Conservation (phyloP, 2,113 vertebrate genomes). For the Arvicanthis niloticus region DNA sequence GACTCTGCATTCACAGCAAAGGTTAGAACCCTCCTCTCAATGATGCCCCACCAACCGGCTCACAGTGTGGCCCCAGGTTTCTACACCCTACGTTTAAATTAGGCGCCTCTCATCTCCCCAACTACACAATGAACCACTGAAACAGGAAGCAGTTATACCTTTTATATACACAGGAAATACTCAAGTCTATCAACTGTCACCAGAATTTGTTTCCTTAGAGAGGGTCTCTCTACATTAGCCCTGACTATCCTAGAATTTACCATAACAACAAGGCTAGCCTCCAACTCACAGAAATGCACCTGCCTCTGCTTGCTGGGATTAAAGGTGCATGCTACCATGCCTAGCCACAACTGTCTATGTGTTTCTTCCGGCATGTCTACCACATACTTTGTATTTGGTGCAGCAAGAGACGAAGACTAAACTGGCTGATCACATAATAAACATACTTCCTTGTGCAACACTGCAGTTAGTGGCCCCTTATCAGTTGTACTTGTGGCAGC, state of each 20-base stretch:
- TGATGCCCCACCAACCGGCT: no score
- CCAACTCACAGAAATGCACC: not conserved
- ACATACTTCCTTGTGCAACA: not conserved
- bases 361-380: not conserved
- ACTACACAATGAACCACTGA: no score
- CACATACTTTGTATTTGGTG: not conserved
- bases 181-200: not conserved
- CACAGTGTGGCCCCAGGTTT: not conserved
- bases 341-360: not conserved
- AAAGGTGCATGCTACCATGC: not conserved
- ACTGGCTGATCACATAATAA: not conserved
- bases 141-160: not conserved
- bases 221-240: not conserved
- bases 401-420: not conserved
- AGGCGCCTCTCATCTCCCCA: not conserved
- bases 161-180: not conserved
- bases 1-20: not conserved
- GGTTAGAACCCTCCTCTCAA: not conserved
- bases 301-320: not conserved
- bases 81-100: not conserved
- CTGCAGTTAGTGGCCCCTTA: not conserved
- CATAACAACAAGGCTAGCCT: not conserved
- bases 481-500: not conserved
- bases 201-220: not conserved
- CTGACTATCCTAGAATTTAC: not conserved